Percentiles rank a stretch among this genome's conserved stretches.
phyloP scores from a whole-genome alignment of 1,140 invertebrate species.

The Phymorhynchus buccinoides region DNA sequence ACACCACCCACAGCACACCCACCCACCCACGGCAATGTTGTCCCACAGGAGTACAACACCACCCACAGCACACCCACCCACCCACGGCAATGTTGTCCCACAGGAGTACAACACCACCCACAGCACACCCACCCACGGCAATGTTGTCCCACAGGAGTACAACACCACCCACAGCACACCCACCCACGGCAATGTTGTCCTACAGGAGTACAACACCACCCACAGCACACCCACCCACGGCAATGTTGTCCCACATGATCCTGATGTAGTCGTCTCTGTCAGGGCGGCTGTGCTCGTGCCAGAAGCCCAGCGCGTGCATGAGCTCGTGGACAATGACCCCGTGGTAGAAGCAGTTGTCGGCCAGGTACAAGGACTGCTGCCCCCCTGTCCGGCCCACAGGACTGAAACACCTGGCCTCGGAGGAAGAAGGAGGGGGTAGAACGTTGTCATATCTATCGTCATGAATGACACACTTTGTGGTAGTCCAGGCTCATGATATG shows the following conservation, averaged over 20 bases:
- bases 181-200: conserved; percentile 78
- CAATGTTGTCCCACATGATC: conserved; percentile 83
- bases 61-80: neutral
- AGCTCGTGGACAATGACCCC: conserved; percentile 80
- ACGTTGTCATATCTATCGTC: too few species aligned
- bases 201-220: conserved; percentile 75
- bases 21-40: too few species aligned
- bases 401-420: conserved; percentile 54
- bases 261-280: conserved; percentile 85
- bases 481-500: too few species aligned
- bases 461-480: too few species aligned
- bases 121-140: neutral
- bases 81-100: too few species aligned
- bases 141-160: too few species aligned
- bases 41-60: neutral
- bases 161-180: neutral
- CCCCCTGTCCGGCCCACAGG: conserved; percentile 58
- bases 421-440: too few species aligned
- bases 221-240: conserved; percentile 39
- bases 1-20: neutral
- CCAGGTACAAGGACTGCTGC: conserved; percentile 54
- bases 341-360: conserved; percentile 51
- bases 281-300: conserved; percentile 88
- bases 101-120: too few species aligned
- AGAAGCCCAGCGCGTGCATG: conserved; percentile 88